Evolutionary conservation across 1,140 invertebrate species (phyloP).

Genomic region (Nasonia giraulti): DNA sequence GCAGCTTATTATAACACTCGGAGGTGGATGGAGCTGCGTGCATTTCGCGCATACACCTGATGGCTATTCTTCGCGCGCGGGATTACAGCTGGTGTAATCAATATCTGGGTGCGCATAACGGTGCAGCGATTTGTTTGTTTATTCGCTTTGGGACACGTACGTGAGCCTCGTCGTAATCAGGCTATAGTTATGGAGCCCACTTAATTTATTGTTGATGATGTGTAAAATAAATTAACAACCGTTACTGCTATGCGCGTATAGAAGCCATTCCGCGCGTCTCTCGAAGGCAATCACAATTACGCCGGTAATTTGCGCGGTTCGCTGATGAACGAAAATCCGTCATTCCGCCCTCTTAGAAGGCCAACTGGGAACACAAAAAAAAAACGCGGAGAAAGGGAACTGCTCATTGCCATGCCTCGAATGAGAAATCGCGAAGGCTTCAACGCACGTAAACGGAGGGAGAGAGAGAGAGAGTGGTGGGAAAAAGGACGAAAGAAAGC

Average conservation of each 20-base stretch:
- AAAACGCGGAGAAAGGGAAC: slow-evolving; percentile 44
- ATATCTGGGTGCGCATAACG: neutral
- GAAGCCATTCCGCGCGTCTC: too few species aligned
- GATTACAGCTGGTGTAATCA: neutral
- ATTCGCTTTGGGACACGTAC: neutral
- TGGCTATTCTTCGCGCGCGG: neutral
- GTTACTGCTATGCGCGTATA: neutral
- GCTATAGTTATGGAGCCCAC: neutral
- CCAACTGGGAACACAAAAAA: too few species aligned
- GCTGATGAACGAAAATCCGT: neutral
- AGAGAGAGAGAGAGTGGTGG: slow-evolving; percentile 33
- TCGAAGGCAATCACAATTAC: too few species aligned
- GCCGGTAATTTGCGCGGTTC: neutral
- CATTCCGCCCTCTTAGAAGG: too few species aligned
- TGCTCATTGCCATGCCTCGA: slow-evolving; percentile 58
- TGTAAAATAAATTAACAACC: neutral
- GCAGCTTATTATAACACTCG: neutral
- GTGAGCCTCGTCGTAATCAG: neutral
- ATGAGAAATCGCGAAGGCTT: slow-evolving; percentile 47
- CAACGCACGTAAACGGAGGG: slow-evolving; percentile 55
- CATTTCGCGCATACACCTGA: neutral
- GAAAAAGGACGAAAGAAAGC: slow-evolving; percentile 55
- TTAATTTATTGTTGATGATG: neutral
- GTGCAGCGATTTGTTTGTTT: neutral
- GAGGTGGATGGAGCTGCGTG: neutral